Percentiles rank a stretch among this genome's conserved stretches.
These are phyloP conservation scores for Delia radicum DNA, from an alignment of 1,140 invertebrate species.

Conservation along the genomic window DNA sequence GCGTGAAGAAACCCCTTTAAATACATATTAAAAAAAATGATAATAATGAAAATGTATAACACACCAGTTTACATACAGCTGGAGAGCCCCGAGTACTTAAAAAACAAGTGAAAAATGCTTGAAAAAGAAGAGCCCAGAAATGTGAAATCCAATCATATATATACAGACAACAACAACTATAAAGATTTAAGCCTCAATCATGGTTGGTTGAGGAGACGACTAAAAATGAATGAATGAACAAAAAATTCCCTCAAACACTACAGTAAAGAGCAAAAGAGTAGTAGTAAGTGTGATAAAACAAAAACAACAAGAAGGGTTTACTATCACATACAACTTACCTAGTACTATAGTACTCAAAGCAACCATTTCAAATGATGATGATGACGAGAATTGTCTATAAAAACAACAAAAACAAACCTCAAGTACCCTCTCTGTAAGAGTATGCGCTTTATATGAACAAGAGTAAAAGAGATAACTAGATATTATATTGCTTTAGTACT, in stretches of 20 bases:
- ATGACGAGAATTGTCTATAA: background rate
- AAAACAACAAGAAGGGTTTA: background rate
- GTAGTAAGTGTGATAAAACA: background rate
- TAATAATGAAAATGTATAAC: background rate
- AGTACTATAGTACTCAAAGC: background rate
- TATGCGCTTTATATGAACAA: background rate
- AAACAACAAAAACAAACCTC: background rate
- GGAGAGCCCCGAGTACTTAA: constrained; percentile 14
- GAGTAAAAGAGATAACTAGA: background rate
- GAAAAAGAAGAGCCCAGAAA: constrained; percentile 9
- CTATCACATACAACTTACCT: too few species aligned
- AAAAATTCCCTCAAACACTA: background rate
- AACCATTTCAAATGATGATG: background rate
- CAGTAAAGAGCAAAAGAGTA: background rate
- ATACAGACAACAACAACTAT: background rate
- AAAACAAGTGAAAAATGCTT: constrained; percentile 15
- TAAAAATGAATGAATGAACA: background rate
- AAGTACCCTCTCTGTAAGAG: constrained; percentile 12
- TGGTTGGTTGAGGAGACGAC: background rate
- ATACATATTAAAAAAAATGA: too few species aligned
- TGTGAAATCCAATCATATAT: background rate
- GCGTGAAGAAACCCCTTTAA: background rate
- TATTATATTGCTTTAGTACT: background rate
- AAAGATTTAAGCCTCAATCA: constrained; percentile 10
- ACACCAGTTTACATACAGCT: background rate